Evolutionary conservation across 2,797 vertebrate species (phyloP).

Genomic region (Ibycter americanus): DNA sequence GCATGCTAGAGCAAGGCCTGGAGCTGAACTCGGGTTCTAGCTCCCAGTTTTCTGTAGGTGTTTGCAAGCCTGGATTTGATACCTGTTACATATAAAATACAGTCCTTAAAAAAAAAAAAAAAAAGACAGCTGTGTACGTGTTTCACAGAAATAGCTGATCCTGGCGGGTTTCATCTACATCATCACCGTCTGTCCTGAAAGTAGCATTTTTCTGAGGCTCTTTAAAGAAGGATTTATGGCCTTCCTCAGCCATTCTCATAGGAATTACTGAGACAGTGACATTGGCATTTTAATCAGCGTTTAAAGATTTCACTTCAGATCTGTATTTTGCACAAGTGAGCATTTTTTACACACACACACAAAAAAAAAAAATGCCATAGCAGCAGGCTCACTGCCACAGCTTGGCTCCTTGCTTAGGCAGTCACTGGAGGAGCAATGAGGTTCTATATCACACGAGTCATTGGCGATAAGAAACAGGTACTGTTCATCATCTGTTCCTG

Average conservation of each 20-base stretch:
- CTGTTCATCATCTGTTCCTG: background rate
- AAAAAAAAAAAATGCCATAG: background rate
- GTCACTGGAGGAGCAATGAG: background rate
- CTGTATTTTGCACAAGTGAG: background rate
- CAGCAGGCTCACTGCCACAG: background rate
- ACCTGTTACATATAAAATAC: background rate
- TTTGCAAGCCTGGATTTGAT: background rate
- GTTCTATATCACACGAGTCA: background rate
- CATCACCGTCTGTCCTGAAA: background rate
- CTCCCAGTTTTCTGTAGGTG: background rate
- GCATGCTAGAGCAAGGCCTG: rapidly evolving
- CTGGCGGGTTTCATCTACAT: background rate
- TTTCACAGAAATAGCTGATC: background rate
- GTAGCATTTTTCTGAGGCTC: background rate
- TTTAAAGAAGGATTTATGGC: background rate
- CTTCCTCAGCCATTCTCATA: background rate
- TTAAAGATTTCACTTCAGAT: background rate
- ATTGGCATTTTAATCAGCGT: background rate
- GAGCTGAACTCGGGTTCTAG: background rate
- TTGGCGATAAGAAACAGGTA: background rate
- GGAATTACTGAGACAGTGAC: background rate
- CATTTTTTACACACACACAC: background rate
- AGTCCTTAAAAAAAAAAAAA: background rate
- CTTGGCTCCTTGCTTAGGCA: background rate
- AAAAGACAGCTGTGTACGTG: background rate